These are phyloP conservation scores for Loxodonta africana DNA, from an alignment of 2,113 vertebrate genomes.

Conservation along the genomic window DNA sequence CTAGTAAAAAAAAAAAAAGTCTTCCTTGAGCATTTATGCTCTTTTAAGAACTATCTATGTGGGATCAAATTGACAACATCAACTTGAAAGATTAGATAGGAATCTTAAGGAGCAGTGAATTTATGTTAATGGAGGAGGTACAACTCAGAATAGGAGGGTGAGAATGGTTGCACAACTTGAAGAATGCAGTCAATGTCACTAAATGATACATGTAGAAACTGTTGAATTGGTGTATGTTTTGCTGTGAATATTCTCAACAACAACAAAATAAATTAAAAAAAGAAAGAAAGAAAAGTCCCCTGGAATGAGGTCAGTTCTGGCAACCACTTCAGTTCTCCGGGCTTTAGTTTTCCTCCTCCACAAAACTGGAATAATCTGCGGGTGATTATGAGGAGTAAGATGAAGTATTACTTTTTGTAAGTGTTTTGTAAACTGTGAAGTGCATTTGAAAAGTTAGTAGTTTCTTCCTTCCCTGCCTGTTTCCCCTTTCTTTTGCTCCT, in stretches of 20 bases:
- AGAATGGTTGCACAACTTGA: neutral
- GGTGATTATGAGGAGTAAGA: neutral
- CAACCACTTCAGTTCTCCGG: neutral
- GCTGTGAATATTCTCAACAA: neutral
- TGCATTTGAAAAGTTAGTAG: neutral
- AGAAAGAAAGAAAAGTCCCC: neutral
- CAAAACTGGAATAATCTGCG: neutral
- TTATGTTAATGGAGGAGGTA: neutral
- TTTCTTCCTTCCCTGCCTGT: neutral
- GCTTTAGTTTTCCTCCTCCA: slow-evolving; percentile 45
- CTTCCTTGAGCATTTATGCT: neutral
- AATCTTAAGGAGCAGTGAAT: neutral
- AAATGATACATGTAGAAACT: neutral
- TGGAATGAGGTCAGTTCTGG: neutral
- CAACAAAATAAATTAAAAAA: neutral
- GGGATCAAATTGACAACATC: neutral
- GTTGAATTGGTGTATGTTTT: neutral
- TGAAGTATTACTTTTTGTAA: neutral
- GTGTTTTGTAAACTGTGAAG: neutral
- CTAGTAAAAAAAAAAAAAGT: neutral
- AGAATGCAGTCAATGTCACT: neutral
- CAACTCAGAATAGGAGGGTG: neutral
- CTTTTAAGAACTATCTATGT: too few species aligned
- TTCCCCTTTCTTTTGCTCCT: neutral
- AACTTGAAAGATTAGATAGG: neutral